Evolutionary conservation across 1,140 invertebrate species (phyloP), one percentile per base, ranked within the genome.

Genomic region (Drosophila melanogaster): DNA sequence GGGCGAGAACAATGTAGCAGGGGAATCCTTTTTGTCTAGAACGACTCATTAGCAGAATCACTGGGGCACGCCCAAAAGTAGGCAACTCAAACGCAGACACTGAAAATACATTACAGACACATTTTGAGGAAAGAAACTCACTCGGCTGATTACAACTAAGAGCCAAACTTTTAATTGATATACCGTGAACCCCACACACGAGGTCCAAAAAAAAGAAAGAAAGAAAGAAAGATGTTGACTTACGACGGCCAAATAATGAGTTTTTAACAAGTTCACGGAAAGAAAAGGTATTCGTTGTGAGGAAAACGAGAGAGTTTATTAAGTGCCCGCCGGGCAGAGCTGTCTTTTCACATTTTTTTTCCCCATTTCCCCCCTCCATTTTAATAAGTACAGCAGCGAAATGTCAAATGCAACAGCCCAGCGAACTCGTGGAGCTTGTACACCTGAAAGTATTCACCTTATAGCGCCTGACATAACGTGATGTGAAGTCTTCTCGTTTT

Each of bases 151-250:
- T 74, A 74, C 69, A 58, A 57, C 44, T 70, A 56, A 35, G 49
- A 53, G 57, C 30, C 57, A 65, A 79, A 83, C 70, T 83, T 83
- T 79, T 83, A 83, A 83, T 83, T 83, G 80, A 79, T 79, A 79
- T 60, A 66, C 35, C 41, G 38, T 43, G 14, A 38, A 38, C 55
- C 50, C 17, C 40, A 22, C 26, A 50, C 22, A 47, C 30, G 22
- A 57, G 19, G 22, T 4, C 38, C 26, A 41, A 75, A 65, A 62
- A 53, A 49, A 40, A 50, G 10, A 58, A 24, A 33, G 1, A 51
- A 57, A 62, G 56, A 49, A 40, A 50, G 10, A 58, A 24, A 33
- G 2, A 51, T 14, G 40, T 73, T 77, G 46, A 62, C 46, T 64
- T 65, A 40, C 56, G 14, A 24, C 7, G 43, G 60, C 50, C 66